Conservation (phyloP, 2,888 invertebrate genomes). For the Nymphalis polychloros region DNA sequence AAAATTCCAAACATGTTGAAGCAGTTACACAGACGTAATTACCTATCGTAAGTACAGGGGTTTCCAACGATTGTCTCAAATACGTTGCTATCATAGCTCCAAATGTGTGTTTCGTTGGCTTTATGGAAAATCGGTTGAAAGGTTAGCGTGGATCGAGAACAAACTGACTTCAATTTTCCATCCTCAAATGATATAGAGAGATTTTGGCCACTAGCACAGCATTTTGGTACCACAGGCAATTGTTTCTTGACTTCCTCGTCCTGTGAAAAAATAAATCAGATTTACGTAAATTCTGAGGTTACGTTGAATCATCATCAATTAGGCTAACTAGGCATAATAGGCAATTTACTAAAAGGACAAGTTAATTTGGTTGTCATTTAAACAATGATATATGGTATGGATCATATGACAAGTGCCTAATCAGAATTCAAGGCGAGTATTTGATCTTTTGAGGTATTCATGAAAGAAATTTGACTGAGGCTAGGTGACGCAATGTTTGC, state of each 20-base stretch:
- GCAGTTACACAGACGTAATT: conserved; percentile 21
- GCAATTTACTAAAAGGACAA: conserved; percentile 64
- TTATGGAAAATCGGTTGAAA: conserved; percentile 80
- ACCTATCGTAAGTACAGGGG: conserved; percentile 81
- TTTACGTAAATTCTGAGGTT: conserved; percentile 20
- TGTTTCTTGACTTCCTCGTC: conserved; percentile 66
- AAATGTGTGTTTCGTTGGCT: conserved; percentile 76
- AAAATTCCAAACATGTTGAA: conserved; percentile 20
- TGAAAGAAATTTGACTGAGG: conserved; percentile 59
- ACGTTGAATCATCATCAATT: conserved; percentile 29
- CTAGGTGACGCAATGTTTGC: conserved; percentile 51
- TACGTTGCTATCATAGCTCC: conserved; percentile 67
- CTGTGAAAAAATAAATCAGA: conserved; percentile 42
- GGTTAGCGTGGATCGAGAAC: conserved; percentile 59
- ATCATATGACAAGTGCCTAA: conserved; percentile 56
- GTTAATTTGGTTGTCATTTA: conserved; percentile 67
- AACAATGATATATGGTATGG: conserved; percentile 66
- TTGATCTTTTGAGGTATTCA: conserved; percentile 69
- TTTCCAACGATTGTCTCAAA: conserved; percentile 81
- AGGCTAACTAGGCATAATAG: conserved; percentile 45
- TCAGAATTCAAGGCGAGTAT: conserved; percentile 70
- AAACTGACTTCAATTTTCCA: conserved; percentile 58
- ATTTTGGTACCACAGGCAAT: conserved; percentile 76
- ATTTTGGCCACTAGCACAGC: conserved; percentile 78
- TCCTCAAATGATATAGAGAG: conserved; percentile 58